Evolutionary conservation across 2,797 vertebrate species (phyloP), one percentile per base, ranked within the genome.

Genomic region (Sebastes umbrosus): DNA sequence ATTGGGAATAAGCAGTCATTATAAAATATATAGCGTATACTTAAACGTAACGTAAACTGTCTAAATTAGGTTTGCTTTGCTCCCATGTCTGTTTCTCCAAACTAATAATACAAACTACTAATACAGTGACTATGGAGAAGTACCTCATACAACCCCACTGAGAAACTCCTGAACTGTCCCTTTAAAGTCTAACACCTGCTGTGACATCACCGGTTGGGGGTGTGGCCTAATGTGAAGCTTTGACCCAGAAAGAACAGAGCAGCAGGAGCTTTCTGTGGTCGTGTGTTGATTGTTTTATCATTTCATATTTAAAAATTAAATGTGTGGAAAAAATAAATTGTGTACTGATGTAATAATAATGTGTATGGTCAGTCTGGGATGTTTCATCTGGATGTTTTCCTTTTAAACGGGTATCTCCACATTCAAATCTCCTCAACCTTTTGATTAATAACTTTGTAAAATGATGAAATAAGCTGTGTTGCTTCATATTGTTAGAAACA

Each of bases 271-370:
- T 13, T 34, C 20, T 67, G 39, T 43, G 39, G 5, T 43, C 1
- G 1, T 16, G 16, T 50, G 16, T 20, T 66, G 39, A n/a, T 18
- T 32, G 20, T 60, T 16, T 46, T 16, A 24, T 77, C 0, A 5
- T 43, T 22, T 55, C 1, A 0, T 77, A 69, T 70, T 59, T 74
- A 43, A 50, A 34, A 3, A 18, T 43, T 58, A 2, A 63, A 12
- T 55, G 2, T 74, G 24, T 75, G 24, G 22, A 59, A 72, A 46
- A 50, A 76, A 77, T 82, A 85, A 85, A 82, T 18, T 6, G 13
- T 73, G 14, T 22, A 3, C 12, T 66, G 46, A 24, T 46, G 8
- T 22, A 18, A 57, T 22, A 9, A 64, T 3, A 7, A 0, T 62
- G 18, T 7, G 8, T 66, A 5, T 16, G 8, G 14, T 64, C 1